These are phyloP conservation scores for Bufotes viridis DNA, from an alignment of 2,797 vertebrate species.

Conservation along the genomic window DNA sequence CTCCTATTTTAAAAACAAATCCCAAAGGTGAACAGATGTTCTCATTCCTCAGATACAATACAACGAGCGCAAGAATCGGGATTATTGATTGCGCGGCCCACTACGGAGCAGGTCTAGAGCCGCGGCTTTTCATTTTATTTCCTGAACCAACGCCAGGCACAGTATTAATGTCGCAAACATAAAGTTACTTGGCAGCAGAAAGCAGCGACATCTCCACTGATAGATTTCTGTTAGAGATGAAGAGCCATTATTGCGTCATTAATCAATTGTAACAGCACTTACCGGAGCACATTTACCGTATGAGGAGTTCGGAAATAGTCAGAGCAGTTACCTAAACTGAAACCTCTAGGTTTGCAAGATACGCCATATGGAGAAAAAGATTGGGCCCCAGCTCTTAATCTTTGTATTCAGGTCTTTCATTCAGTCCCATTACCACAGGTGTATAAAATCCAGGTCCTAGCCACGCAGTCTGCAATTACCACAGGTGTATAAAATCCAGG, in stretches of 20 bases:
- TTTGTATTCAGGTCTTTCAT: no score
- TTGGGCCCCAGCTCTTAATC: no score
- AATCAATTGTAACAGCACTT: slow-evolving; percentile 22
- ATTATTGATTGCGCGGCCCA: not conserved
- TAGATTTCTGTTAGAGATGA: slow-evolving; percentile 15
- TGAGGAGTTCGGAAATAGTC: not conserved
- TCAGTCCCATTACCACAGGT: no score
- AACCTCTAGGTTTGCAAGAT: not conserved
- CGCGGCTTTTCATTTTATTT: not conserved
- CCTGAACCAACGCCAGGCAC: slow-evolving; percentile 31
- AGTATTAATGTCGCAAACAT: slow-evolving; percentile 39
- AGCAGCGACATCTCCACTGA: slow-evolving; percentile 13
- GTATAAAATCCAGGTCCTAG: no score
- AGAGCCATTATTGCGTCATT: slow-evolving; percentile 37
- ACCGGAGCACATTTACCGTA: not conserved
- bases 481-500: no score
- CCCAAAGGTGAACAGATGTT: slow-evolving; percentile 10
- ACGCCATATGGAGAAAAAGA: no score
- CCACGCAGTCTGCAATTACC: no score
- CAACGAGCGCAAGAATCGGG: not conserved
- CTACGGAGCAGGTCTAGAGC: not conserved
- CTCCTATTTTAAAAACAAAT: not conserved
- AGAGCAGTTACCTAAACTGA: not conserved
- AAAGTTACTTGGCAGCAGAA: slow-evolving; percentile 41
- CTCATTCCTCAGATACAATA: not conserved